Evolutionary conservation across 2,888 invertebrate genomes (phyloP), one percentile per base, ranked within the genome.

Genomic region (Phalera bucephala): DNA sequence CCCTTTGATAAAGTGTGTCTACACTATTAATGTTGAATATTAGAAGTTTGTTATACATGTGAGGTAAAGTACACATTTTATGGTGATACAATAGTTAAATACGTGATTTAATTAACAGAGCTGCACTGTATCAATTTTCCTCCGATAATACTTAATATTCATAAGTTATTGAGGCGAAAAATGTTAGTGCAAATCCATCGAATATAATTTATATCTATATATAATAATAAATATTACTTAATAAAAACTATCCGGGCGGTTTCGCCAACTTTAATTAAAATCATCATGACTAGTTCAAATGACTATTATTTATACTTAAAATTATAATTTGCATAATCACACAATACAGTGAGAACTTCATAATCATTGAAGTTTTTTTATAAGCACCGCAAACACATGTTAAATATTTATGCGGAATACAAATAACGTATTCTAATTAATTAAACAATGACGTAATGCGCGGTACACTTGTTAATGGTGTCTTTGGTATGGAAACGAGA

Each of bases 101-200:
- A 22, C 22, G 22, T 22, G 22, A 22, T 22, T 22, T 22, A 9
- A 21, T n/a, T 8, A 21, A 9, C n/a, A 21, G n/a, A n/a, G n/a
- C n/a, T n/a, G n/a, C n/a, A 21, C 29, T 50, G 14, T 9, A 12
- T 33, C 26, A 17, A 20, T 10, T 23, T 43, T 28, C 33, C 33
- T 40, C 25, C 38, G 19, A 29, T 40, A 35, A 30, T 31, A 17
- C 17, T 13, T 27, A 38, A 51, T 47, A 33, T 48, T 51, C 47
- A 50, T 51, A 56, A 48, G 46, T 59, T 15, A 20, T 45, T 35
- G 41, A 64, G 49, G 64, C 60, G 60, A 60, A 64, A 59, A 62
- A 64, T 45, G 53, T 35, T 45, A n/a, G n/a, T n/a, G n/a, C n/a
- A n/a, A n/a, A n/a, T n/a, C n/a, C n/a, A n/a, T n/a, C n/a, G n/a